phyloP scores from a whole-genome alignment of 2,113 vertebrate genomes.

The Empidonax traillii region DNA sequence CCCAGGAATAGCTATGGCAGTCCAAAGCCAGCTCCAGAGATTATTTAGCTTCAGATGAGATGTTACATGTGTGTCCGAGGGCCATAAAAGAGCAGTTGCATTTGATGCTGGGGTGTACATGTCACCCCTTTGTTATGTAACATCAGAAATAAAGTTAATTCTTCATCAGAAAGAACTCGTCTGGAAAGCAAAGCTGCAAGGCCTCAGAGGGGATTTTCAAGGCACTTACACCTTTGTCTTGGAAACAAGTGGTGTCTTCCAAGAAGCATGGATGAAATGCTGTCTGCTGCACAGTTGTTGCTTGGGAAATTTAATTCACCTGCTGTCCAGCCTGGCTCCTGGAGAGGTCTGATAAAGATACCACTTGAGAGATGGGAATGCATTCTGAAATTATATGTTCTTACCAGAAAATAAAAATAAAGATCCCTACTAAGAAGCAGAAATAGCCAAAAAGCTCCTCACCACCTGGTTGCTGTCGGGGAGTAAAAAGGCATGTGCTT shows the following conservation, averaged over 20 bases:
- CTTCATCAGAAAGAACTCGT: not conserved
- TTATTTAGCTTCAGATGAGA: constrained; percentile 19
- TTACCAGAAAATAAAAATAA: not conserved
- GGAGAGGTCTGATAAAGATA: not conserved
- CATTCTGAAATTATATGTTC: not conserved
- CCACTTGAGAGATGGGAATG: not conserved
- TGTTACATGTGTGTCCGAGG: not conserved
- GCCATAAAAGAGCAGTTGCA: not conserved
- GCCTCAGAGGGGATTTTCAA: not conserved
- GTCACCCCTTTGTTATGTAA: not conserved
- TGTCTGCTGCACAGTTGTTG: not conserved
- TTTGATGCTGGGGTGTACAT: not conserved
- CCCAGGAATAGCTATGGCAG: not conserved
- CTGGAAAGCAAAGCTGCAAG: not conserved
- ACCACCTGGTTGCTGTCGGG: not conserved
- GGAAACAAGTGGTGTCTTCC: not conserved
- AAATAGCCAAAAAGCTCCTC: not conserved
- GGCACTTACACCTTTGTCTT: not conserved
- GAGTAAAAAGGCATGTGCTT: not conserved
- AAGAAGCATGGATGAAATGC: not conserved
- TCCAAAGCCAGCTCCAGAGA: not conserved
- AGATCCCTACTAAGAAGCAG: not conserved
- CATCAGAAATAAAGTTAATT: not conserved
- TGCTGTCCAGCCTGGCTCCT: not conserved
- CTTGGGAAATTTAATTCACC: not conserved